Percentiles rank a stretch among this genome's conserved stretches.
Conservation (phyloP, 2,113 vertebrate genomes). For the Lasiurus cinereus region DNA sequence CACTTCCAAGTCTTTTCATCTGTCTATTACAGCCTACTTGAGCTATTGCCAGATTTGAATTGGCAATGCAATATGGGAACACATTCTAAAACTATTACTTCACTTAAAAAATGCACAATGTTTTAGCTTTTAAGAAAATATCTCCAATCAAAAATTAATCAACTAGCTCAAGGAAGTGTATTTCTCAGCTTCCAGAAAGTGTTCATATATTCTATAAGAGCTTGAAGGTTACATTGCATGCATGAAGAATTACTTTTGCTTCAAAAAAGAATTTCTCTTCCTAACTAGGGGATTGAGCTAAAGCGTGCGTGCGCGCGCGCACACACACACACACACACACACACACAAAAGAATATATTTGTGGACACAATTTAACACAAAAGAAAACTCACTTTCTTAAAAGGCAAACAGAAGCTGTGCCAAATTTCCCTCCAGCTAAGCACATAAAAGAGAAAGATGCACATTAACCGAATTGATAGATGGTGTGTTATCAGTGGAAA, state of each 20-base stretch:
- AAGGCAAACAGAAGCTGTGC: conserved; percentile 56
- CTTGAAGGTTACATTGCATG: conserved; percentile 32
- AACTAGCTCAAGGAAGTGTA: background rate
- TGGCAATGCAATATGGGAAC: conserved; percentile 32
- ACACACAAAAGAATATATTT: background rate
- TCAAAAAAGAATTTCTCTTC: conserved; percentile 51
- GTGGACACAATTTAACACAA: conserved; percentile 36
- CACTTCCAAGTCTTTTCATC: background rate
- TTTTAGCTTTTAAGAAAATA: conserved; percentile 61
- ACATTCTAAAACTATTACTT: conserved; percentile 53
- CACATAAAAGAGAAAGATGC: background rate
- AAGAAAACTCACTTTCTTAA: conserved; percentile 48
- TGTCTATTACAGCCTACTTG: background rate
- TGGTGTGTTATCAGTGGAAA: conserved; percentile 8
- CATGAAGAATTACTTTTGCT: conserved; percentile 41
- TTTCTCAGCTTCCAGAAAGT: conserved; percentile 53
- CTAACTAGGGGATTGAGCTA: background rate
- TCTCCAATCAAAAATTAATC: conserved; percentile 59
- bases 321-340: background rate
- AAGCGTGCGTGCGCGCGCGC: too few relatives aligned
- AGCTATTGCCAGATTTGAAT: conserved; percentile 44
- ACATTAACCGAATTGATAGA: conserved; percentile 67
- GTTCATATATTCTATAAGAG: background rate
- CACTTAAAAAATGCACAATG: background rate
- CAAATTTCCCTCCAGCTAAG: conserved; percentile 46